phyloP scores from a whole-genome alignment of 2,113 vertebrate species.

The Gopherus evgoodei region DNA sequence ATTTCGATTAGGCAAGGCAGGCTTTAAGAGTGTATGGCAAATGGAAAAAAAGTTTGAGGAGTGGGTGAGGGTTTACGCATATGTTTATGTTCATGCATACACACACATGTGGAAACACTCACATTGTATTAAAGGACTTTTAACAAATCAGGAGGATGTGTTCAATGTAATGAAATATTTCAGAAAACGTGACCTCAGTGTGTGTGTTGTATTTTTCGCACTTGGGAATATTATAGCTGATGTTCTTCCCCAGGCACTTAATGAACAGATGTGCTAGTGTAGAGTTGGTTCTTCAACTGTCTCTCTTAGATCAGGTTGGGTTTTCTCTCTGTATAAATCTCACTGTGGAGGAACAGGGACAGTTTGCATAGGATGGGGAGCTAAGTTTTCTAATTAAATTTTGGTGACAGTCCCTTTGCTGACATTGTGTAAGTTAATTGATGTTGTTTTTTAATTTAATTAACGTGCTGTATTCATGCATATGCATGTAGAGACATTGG shows the following conservation, averaged over 20 bases:
- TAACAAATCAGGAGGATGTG: not conserved
- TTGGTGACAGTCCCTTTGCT: not conserved
- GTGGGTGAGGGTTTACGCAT: not conserved
- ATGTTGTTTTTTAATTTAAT: not conserved
- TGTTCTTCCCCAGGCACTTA: not conserved
- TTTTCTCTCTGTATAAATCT: not conserved
- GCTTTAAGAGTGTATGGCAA: conserved; percentile 61
- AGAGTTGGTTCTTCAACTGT: not conserved
- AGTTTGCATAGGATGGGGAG: not conserved
- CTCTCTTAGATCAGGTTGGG: not conserved
- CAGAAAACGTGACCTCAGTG: not conserved
- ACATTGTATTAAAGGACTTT: not conserved
- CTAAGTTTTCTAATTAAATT: not conserved
- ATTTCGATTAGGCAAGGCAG: conserved; percentile 76
- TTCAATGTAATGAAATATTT: not conserved
- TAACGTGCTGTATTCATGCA: not conserved
- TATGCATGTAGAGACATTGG: not conserved
- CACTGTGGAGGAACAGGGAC: not conserved
- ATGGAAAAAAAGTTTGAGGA: conserved; percentile 16
- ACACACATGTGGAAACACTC: not conserved
- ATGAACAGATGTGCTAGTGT: not conserved
- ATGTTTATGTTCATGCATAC: not conserved
- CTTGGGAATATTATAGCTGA: not conserved
- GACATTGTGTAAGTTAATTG: not conserved
- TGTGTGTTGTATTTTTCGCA: not conserved